These are phyloP conservation scores for Penaeus vannamei DNA, from an alignment of 1,140 invertebrate genomes.

Conservation along the genomic window DNA sequence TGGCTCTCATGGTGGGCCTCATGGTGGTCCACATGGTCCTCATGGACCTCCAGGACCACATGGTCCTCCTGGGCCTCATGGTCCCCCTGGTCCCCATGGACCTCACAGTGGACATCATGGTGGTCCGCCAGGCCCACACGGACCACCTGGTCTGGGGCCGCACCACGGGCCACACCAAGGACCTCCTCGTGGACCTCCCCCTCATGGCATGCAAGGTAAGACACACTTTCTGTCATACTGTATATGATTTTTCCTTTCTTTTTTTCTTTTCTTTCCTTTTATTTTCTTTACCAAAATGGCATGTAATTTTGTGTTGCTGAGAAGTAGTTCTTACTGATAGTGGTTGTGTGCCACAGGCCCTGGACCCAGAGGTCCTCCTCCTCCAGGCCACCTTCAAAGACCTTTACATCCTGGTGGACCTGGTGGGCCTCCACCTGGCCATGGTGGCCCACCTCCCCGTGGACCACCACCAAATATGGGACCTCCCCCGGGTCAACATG, in stretches of 20 bases:
- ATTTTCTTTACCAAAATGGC: not conserved
- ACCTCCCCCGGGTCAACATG: conserved; percentile 69
- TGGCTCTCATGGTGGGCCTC: conserved; percentile 70
- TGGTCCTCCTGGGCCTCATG: conserved; percentile 64
- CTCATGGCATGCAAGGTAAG: conserved; percentile 62
- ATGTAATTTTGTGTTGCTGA: too few species aligned
- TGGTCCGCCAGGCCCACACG: conserved; percentile 76
- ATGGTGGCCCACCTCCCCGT: conserved; percentile 74
- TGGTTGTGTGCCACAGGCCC: conserved; percentile 9
- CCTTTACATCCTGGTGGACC: conserved; percentile 71
- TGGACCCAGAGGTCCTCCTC: conserved; percentile 71
- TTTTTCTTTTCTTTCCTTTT: not conserved
- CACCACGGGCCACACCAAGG: conserved; percentile 65
- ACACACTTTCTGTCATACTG: not conserved
- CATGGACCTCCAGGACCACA: conserved; percentile 64
- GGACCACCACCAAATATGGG: conserved; percentile 71
- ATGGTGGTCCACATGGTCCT: conserved; percentile 70
- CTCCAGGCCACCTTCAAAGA: conserved; percentile 75
- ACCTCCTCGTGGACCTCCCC: conserved; percentile 62
- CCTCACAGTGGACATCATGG: conserved; percentile 68
- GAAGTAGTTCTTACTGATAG: not conserved
- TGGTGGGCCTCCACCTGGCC: conserved; percentile 71
- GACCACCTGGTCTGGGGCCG: conserved; percentile 70
- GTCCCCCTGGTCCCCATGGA: conserved; percentile 65
- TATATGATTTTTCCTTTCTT: not conserved